These are phyloP conservation scores for Parthenolecanium corni DNA, from an alignment of 2,888 invertebrate species.

Conservation along the genomic window DNA sequence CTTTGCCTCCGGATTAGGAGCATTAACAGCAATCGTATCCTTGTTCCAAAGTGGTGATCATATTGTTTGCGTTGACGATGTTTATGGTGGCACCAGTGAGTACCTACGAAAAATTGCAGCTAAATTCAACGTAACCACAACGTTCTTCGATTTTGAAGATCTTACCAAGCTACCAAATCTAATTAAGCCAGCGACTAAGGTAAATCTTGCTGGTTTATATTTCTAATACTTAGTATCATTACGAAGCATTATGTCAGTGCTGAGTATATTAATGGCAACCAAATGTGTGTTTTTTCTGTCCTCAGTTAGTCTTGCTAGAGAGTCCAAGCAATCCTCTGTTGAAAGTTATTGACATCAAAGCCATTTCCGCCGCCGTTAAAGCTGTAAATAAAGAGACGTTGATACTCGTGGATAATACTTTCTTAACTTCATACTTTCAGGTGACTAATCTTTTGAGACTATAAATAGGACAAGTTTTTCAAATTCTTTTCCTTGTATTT, in stretches of 20 bases:
- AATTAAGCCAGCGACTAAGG: constrained; percentile 75
- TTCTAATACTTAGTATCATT: too few relatives aligned
- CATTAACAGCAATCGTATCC: constrained; percentile 61
- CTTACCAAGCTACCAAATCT: constrained; percentile 52
- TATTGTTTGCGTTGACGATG: constrained; percentile 77
- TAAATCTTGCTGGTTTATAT: constrained; percentile 37
- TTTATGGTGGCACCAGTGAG: constrained; percentile 89
- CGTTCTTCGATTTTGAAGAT: constrained; percentile 67
- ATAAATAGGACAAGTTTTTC: not conserved
- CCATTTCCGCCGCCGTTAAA: constrained; percentile 52
- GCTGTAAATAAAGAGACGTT: constrained; percentile 44
- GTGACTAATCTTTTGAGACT: constrained; percentile 40
- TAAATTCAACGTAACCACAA: constrained; percentile 59
- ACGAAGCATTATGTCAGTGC: too few relatives aligned
- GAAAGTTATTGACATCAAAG: constrained; percentile 77
- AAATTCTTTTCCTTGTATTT: not conserved
- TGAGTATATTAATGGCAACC: too few relatives aligned
- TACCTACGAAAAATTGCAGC: constrained; percentile 50
- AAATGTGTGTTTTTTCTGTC: constrained; percentile 36
- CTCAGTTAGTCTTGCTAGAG: constrained; percentile 81
- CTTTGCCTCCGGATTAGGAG: constrained; percentile 85
- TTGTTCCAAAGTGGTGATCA: constrained; percentile 78
- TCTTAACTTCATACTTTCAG: constrained; percentile 77
- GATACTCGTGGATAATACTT: constrained; percentile 86
- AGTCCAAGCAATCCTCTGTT: constrained; percentile 91